Conservation (phyloP, 35 echinoderm and acorn worm genomes). For the Apostichopus californicus region DNA sequence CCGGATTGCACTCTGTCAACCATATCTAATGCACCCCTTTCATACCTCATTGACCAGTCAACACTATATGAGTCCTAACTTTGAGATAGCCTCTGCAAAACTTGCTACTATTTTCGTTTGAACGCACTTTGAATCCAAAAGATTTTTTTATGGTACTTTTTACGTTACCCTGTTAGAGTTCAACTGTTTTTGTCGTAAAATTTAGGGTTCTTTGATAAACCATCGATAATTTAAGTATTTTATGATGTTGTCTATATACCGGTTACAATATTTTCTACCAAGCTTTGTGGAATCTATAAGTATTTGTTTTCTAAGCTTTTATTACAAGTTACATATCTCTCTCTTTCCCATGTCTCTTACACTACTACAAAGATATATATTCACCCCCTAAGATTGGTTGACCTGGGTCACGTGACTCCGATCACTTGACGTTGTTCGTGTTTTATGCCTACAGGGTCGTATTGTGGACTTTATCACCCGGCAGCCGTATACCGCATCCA, state of each 20-base stretch:
- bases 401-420: constrained; percentile 35
- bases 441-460: constrained; percentile 67
- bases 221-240: too few species aligned
- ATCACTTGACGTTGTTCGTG: constrained; percentile 60
- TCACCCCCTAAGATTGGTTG: constrained; percentile 30
- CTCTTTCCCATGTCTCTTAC: too few species aligned
- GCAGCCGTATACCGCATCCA: constrained; percentile 42
- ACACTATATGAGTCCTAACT: background rate
- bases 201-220: too few species aligned
- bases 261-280: too few species aligned
- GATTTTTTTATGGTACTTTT: background rate
- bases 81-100: too few species aligned
- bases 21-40: background rate
- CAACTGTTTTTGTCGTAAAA: too few species aligned
- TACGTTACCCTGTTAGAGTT: background rate
- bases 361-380: too few species aligned
- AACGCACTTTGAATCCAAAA: background rate
- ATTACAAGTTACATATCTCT: too few species aligned
- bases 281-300: too few species aligned
- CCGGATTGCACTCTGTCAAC: background rate
- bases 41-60: background rate
- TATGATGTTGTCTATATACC: too few species aligned
- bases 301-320: too few species aligned
- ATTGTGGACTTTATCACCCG: constrained; percentile 59
- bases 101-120: background rate